Evolutionary conservation across 1,140 invertebrate genomes (phyloP).

Genomic region (Sinonovacula constricta): DNA sequence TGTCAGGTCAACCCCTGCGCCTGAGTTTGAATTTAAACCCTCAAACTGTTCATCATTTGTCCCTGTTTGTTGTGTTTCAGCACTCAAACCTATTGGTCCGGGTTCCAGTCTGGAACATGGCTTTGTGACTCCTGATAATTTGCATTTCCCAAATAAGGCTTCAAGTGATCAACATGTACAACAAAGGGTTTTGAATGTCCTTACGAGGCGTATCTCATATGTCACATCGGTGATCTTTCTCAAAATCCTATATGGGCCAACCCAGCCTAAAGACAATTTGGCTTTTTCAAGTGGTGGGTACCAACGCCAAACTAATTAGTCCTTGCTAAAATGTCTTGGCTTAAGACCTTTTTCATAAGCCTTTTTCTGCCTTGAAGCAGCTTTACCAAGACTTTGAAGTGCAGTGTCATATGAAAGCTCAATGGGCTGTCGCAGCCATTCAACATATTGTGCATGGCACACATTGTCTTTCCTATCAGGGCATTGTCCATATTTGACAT

Average conservation of each 20-base stretch:
- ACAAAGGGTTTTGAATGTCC: too few species aligned
- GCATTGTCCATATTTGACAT: not conserved
- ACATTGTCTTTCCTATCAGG: not conserved
- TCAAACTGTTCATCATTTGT: too few species aligned
- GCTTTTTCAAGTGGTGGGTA: not conserved
- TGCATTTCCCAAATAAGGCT: too few species aligned
- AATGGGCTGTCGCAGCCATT: not conserved
- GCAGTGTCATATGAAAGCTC: slow-evolving; percentile 12
- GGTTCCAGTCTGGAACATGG: too few species aligned
- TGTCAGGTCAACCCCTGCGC: too few species aligned
- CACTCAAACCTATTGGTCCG: too few species aligned
- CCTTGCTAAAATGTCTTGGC: not conserved
- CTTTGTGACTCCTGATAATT: too few species aligned
- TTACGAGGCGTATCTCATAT: too few species aligned
- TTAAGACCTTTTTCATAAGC: not conserved
- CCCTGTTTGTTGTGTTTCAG: too few species aligned
- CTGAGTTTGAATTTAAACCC: too few species aligned
- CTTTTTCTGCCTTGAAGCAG: not conserved
- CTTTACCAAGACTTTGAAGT: slow-evolving; percentile 6
- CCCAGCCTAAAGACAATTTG: slow-evolving; percentile 5
- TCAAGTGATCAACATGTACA: too few species aligned
- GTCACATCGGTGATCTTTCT: slow-evolving; percentile 1
- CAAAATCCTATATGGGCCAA: not conserved
- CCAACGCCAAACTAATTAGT: not conserved
- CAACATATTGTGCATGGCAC: not conserved